Percentiles rank a stretch among this genome's conserved stretches.
phyloP scores from a whole-genome alignment of 2,888 invertebrate genomes.

The Ormyrus rosae region DNA sequence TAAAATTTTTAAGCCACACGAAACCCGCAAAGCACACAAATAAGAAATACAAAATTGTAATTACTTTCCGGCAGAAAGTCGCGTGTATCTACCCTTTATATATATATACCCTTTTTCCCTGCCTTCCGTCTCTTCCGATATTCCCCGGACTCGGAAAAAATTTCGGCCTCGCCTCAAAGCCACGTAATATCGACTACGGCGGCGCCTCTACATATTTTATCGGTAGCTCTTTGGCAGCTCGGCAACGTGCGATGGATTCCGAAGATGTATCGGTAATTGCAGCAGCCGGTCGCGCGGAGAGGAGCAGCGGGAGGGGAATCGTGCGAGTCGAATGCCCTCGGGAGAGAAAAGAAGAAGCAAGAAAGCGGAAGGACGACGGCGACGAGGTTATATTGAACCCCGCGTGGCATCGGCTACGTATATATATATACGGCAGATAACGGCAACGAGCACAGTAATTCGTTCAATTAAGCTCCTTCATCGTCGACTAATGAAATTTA shows the following conservation, averaged over 20 bases:
- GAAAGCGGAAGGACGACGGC: neutral
- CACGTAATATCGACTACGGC: constrained; percentile 14
- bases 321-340: no score
- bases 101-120: no score
- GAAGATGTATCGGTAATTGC: constrained; percentile 18
- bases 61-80: no score
- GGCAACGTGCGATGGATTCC: constrained; percentile 1
- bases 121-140: no score
- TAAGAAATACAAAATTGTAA: no score
- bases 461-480: constrained; percentile 29
- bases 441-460: constrained; percentile 6
- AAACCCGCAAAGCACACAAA: no score
- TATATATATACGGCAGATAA: neutral
- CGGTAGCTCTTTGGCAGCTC: neutral
- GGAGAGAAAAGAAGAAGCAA: neutral
- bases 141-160: no score
- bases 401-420: neutral
- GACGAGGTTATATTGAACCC: neutral
- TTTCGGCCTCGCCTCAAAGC: no score
- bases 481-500: constrained; percentile 39
- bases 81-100: no score
- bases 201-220: neutral
- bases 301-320: neutral
- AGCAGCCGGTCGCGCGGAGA: neutral
- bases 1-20: no score